Evolutionary conservation across 2,797 vertebrate genomes (phyloP).

Genomic region (Platalea minor): DNA sequence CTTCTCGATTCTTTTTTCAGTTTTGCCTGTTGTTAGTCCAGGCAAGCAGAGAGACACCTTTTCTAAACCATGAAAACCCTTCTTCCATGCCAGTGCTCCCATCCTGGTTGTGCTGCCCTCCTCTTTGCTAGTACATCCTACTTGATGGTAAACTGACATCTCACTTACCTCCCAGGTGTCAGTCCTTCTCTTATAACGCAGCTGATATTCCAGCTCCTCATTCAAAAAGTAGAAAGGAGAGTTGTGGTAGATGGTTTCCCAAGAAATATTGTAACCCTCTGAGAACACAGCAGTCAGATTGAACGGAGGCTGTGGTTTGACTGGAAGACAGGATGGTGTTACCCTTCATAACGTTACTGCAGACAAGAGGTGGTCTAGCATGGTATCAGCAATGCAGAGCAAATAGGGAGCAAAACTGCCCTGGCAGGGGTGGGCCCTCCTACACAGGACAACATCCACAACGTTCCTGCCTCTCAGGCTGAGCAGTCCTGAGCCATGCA

Average conservation of each 20-base stretch:
- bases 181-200: constrained; percentile 62
- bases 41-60: neutral
- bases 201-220: constrained; percentile 70
- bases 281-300: constrained; percentile 67
- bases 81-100: neutral
- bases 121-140: neutral
- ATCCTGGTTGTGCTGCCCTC: neutral
- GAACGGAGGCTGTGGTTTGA: constrained; percentile 74
- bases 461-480: neutral
- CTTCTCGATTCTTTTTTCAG: neutral
- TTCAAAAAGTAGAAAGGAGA: neutral
- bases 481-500: neutral
- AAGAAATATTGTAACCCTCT: constrained; percentile 73
- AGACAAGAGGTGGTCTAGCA: neutral
- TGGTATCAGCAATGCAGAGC: neutral
- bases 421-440: neutral
- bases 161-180: constrained; percentile 71
- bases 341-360: neutral
- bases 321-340: constrained; percentile 57
- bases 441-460: neutral
- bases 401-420: neutral
- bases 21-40: neutral
- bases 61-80: neutral
- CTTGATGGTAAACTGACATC: neutral
- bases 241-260: constrained; percentile 68